These are phyloP conservation scores for Diabrotica undecimpunctata DNA, from an alignment of 1,140 invertebrate species.

Conservation along the genomic window DNA sequence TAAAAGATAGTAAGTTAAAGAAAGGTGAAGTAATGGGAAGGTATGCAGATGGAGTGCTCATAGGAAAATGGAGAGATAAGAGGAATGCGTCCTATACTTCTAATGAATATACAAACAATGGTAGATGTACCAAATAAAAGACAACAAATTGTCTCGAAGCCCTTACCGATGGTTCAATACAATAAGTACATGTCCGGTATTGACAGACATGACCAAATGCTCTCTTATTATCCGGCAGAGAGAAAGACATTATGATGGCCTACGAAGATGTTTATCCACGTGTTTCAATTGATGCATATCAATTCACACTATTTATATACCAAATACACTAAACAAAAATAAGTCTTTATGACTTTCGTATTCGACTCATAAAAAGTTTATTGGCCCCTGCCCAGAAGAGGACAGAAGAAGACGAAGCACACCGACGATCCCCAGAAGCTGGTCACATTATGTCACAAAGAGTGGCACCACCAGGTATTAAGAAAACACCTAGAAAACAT, in stretches of 20 bases:
- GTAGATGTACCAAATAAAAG: constrained; percentile 5
- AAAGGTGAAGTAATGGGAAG: background rate
- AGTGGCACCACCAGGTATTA: background rate
- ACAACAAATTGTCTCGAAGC: background rate
- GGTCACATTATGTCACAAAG: background rate
- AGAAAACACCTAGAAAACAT: background rate
- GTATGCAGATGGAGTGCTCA: constrained; percentile 5
- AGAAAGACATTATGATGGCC: too few relatives aligned
- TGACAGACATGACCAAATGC: too few relatives aligned
- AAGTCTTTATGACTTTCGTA: background rate
- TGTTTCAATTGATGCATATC: too few relatives aligned
- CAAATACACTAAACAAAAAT: constrained; percentile 1
- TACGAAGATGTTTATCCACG: too few relatives aligned
- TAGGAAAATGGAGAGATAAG: background rate
- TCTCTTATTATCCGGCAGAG: too few relatives aligned
- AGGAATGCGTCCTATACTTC: constrained; percentile 3
- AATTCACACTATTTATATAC: background rate
- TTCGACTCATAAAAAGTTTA: background rate
- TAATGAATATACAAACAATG: constrained; percentile 2
- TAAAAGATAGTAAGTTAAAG: background rate
- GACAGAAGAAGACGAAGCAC: background rate
- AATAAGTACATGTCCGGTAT: too few relatives aligned
- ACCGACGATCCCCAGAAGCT: background rate
- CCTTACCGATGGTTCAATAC: too few relatives aligned
- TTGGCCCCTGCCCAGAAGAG: background rate